phyloP scores from a whole-genome alignment of 2,113 vertebrate genomes.

The Varanus komodoensis region DNA sequence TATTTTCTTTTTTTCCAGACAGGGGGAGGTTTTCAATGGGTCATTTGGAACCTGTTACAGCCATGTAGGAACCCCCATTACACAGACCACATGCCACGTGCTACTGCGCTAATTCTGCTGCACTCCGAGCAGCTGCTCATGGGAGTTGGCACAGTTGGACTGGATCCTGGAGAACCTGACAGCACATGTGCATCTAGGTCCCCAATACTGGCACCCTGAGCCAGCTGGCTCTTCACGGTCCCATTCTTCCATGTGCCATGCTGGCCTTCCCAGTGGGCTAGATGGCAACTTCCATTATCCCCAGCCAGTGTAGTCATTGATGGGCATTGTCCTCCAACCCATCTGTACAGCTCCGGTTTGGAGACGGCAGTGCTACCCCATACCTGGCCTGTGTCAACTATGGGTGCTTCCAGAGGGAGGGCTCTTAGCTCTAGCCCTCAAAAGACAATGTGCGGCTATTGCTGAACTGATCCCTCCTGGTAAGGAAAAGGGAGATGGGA shows the following conservation, averaged over 20 bases:
- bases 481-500: too few relatives aligned
- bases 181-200: neutral
- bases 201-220: neutral
- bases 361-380: neutral
- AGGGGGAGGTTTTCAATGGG: neutral
- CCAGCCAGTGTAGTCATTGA: too few relatives aligned
- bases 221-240: neutral
- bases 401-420: too few relatives aligned
- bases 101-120: neutral
- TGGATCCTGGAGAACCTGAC: neutral
- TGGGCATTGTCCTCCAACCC: too few relatives aligned
- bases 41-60: neutral
- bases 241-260: neutral
- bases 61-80: too few relatives aligned
- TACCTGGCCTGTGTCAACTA: neutral
- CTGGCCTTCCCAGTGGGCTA: too few relatives aligned
- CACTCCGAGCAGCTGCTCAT: neutral
- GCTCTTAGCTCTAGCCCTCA: too few relatives aligned
- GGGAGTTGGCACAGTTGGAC: neutral
- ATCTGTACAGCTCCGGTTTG: too few relatives aligned
- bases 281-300: too few relatives aligned
- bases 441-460: too few relatives aligned
- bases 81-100: neutral
- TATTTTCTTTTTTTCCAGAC: neutral
- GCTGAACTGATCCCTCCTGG: too few relatives aligned